Evolutionary conservation across 92 coral and sea anemone genomes (phyloP).

Genomic region (Zoanthus sociatus): DNA sequence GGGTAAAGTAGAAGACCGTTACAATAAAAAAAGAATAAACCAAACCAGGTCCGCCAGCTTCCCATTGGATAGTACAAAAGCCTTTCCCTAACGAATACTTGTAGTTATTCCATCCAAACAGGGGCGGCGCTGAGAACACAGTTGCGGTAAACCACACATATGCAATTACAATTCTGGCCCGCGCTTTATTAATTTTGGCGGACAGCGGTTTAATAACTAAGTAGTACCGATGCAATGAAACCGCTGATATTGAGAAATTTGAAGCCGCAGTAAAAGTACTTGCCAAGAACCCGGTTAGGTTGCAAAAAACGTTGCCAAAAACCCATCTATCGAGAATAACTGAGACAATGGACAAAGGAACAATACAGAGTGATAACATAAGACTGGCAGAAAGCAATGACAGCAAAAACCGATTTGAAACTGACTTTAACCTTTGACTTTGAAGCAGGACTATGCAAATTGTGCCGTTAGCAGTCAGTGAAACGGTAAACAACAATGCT

Average conservation of each 20-base stretch:
- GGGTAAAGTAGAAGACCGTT: constrained; percentile 62
- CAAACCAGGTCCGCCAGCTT: constrained; percentile 78
- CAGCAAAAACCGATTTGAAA: constrained; percentile 70
- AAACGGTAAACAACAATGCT: constrained; percentile 63
- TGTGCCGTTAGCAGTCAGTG: constrained; percentile 79
- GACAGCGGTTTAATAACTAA: constrained; percentile 88
- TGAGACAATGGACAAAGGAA: constrained; percentile 79
- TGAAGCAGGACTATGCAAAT: constrained; percentile 71
- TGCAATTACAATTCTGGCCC: constrained; percentile 76
- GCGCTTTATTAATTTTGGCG: constrained; percentile 69
- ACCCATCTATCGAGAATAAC: constrained; percentile 85
- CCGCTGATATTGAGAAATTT: constrained; percentile 75
- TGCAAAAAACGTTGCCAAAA: constrained; percentile 80
- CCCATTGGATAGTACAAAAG: constrained; percentile 85
- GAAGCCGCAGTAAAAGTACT: constrained; percentile 77
- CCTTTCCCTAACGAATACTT: constrained; percentile 81
- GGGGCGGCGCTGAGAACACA: constrained; percentile 75
- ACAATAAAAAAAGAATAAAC: constrained; percentile 71
- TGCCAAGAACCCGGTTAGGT: constrained; percentile 73
- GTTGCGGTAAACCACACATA: constrained; percentile 88
- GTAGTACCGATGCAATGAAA: constrained; percentile 90
- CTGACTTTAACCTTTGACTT: constrained; percentile 71
- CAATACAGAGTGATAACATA: constrained; percentile 57
- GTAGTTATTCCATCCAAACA: constrained; percentile 90
- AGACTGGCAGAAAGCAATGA: constrained; percentile 75